phyloP scores from a whole-genome alignment of 2,888 invertebrate genomes.

The Electrophaes corylata region DNA sequence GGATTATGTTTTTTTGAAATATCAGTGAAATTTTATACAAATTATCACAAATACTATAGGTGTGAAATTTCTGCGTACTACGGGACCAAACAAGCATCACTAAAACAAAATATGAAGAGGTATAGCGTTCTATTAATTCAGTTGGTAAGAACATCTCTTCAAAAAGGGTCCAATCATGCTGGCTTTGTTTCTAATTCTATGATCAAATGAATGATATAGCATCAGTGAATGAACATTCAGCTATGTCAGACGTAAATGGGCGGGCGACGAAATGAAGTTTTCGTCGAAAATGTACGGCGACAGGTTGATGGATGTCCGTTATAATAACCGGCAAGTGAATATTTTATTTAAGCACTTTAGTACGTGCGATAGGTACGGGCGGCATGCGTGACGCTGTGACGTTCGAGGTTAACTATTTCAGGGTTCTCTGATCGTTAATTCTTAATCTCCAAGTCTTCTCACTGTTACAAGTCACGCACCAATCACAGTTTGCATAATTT shows the following conservation, averaged over 20 bases:
- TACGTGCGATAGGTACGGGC: constrained; percentile 49
- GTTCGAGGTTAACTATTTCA: constrained; percentile 72
- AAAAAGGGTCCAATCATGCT: constrained; percentile 19
- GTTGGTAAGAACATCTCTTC: constrained; percentile 9
- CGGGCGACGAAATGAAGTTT: constrained; percentile 69
- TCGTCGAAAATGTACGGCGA: constrained; percentile 71
- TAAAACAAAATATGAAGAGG: constrained; percentile 5
- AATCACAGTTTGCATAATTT: constrained; percentile 56
- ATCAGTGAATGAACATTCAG: constrained; percentile 47
- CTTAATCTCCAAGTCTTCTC: constrained; percentile 65
- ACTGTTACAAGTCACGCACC: constrained; percentile 62
- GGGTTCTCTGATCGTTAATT: constrained; percentile 67
- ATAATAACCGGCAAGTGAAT: constrained; percentile 73
- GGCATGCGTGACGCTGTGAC: constrained; percentile 68
- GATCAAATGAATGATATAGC: constrained; percentile 48
- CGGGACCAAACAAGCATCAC: not conserved
- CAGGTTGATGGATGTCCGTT: constrained; percentile 75
- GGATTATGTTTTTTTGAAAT: too few relatives aligned
- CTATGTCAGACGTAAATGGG: constrained; percentile 50
- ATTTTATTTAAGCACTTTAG: constrained; percentile 68
- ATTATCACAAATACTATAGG: too few relatives aligned
- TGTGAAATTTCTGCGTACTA: not conserved
- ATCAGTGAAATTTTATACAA: too few relatives aligned
- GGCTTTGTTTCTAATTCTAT: constrained; percentile 39
- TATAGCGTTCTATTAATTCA: constrained; percentile 11